Percentiles rank a stretch among this genome's conserved stretches.
These are phyloP conservation scores for Eulimnadia texana DNA, from an alignment of 1,140 invertebrate species.

Conservation along the genomic window DNA sequence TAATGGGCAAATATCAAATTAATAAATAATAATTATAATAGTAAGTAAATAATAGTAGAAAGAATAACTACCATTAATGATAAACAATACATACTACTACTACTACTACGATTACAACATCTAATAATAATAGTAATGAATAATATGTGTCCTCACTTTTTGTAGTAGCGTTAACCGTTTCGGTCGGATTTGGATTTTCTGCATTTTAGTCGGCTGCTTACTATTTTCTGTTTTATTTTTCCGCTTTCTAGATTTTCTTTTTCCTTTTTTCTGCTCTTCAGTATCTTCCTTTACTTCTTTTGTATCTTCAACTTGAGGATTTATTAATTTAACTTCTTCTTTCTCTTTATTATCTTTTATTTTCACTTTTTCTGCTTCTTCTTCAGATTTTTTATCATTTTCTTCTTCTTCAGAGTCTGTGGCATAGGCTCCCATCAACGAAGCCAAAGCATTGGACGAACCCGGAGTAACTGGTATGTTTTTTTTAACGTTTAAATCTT, in stretches of 20 bases:
- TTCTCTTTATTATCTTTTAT: neutral
- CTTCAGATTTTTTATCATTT: neutral
- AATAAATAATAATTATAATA: conserved; percentile 3
- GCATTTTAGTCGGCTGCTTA: neutral
- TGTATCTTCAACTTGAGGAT: neutral
- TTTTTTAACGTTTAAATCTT: neutral
- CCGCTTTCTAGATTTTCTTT: conserved; percentile 1
- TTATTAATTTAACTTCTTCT: neutral
- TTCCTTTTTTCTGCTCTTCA: neutral
- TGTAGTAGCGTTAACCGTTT: conserved; percentile 15
- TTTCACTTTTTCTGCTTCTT: neutral
- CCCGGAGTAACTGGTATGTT: too few species aligned
- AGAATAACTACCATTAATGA: neutral
- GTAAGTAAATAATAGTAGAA: neutral
- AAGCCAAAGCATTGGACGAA: neutral
- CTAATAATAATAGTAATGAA: neutral
- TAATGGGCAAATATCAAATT: neutral
- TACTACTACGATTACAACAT: neutral
- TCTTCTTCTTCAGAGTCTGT: conserved; percentile 10
- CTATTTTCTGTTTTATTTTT: neutral
- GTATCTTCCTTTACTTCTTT: neutral
- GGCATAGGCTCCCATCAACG: conserved; percentile 5
- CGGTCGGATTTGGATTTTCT: conserved; percentile 12
- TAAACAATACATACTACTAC: neutral
- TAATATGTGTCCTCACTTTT: conserved; percentile 3